phyloP scores from a whole-genome alignment of 2,888 invertebrate species.

The Coelopa pilipes region DNA sequence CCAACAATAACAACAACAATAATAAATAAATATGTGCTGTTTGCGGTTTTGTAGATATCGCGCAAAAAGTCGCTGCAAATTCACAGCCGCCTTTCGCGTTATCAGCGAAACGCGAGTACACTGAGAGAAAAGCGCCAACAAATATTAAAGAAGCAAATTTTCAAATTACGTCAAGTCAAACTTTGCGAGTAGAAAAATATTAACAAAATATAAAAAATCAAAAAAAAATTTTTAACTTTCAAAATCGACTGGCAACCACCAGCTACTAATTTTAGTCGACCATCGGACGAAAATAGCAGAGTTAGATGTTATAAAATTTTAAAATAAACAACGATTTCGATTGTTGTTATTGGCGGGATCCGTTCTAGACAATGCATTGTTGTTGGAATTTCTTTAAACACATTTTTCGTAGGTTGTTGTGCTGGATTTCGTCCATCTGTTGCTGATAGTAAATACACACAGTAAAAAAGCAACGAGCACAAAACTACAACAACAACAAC shows the following conservation, averaged over 20 bases:
- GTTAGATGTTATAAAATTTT: not conserved
- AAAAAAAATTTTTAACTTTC: too few relatives aligned
- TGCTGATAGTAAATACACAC: not conserved
- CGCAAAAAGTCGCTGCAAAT: constrained; percentile 7
- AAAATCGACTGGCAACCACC: too few relatives aligned
- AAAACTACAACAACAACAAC: not conserved
- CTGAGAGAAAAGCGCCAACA: not conserved
- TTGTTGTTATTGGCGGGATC: not conserved
- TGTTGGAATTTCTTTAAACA: not conserved
- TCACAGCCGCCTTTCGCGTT: not conserved
- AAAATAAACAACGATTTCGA: not conserved
- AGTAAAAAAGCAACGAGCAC: not conserved
- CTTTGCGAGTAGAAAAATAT: too few relatives aligned
- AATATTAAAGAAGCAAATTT: too few relatives aligned
- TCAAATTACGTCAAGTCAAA: too few relatives aligned
- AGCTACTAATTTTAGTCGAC: not conserved
- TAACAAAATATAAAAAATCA: too few relatives aligned
- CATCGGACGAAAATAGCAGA: not conserved
- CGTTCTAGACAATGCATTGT: not conserved
- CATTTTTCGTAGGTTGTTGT: not conserved
- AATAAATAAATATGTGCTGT: not conserved
- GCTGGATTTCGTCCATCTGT: not conserved
- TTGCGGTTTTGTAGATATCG: constrained; percentile 23
- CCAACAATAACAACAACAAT: not conserved
- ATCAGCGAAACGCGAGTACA: constrained; percentile 5